Evolutionary conservation across 2,888 invertebrate genomes (phyloP), one percentile per base, ranked within the genome.

Genomic region (Caenorhabditis sp.): DNA sequence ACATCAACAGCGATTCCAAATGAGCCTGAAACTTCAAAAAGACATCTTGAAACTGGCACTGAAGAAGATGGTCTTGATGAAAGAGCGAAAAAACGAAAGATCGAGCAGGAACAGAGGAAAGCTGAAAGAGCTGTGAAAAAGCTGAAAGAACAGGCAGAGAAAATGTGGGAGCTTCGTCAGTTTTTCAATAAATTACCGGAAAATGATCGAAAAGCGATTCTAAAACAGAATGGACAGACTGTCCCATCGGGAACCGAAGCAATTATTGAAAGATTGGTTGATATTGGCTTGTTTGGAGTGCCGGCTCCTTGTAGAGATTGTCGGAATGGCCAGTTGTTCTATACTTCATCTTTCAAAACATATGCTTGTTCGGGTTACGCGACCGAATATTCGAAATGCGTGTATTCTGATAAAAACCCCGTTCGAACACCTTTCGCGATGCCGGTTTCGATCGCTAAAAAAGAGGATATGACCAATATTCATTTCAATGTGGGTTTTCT

Each of bases 341-440:
- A 64, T 56, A 69, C 81, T 82, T 58, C 81, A 1, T 59, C 82
- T 3, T 59, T 63, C 92, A 90, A 91, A 70, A 93, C 94, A 4
- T 99, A 97, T 88, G 91, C 92, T 76, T 99, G 97, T 88, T 91
- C 91, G 76, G 95, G 95, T 31, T 90, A 92, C 87, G 83, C 93
- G 38, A 92, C 92, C 14, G 95, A 95, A 87, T 97, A 95, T 95
- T 92, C 93, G 0, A 94, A 93, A 88, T 97, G 97, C 88, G 90
- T 91, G 64, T 91, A 92, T 83, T 88, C 92, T 4, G 91, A 92
- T 0, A 92, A 92, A 82, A 91, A 92, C 53, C 97, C 97, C 0
- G 90, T 92, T 75, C 90, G 95, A 69, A 90, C 86, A 7, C 89
- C 91, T 8, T 93, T 95, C 88, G 90, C 89, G 80, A 89, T 96